phyloP scores from a whole-genome alignment of 2,113 vertebrate genomes.

The Coptodon bakossiorum region DNA sequence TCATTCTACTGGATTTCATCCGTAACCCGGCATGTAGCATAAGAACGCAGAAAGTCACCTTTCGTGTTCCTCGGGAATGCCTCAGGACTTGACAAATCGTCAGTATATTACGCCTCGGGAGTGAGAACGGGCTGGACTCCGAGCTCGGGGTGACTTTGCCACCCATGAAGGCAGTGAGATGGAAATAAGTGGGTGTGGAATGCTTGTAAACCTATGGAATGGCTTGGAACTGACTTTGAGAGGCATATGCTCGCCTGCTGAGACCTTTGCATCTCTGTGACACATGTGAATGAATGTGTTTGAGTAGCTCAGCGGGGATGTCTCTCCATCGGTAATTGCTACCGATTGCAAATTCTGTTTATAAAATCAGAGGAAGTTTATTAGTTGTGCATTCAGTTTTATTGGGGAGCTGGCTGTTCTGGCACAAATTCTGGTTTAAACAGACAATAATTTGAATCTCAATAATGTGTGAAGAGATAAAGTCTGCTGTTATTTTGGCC shows the following conservation, averaged over 20 bases:
- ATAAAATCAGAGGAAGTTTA: not conserved
- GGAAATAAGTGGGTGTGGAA: slow-evolving; percentile 35
- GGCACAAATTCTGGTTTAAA: not conserved
- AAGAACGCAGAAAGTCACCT: not conserved
- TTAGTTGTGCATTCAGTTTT: not conserved
- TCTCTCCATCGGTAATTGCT: not conserved
- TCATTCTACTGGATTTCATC: not conserved
- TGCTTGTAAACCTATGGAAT: slow-evolving; percentile 44
- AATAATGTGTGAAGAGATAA: not conserved
- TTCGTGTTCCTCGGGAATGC: not conserved
- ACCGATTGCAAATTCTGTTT: not conserved
- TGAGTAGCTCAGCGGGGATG: not conserved
- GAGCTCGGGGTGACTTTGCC: not conserved
- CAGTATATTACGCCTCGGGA: not conserved
- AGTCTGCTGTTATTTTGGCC: not conserved
- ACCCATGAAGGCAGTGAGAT: slow-evolving; percentile 21
- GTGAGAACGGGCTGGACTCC: not conserved
- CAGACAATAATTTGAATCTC: not conserved
- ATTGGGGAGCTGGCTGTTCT: not conserved
- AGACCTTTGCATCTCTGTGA: not conserved
- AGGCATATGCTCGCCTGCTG: not conserved
- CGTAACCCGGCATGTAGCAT: rapidly evolving
- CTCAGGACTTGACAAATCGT: not conserved
- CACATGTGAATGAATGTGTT: not conserved
- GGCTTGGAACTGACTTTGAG: slow-evolving; percentile 17